Evolutionary conservation across 1,140 invertebrate genomes (phyloP), one percentile per base, ranked within the genome.

Genomic region (Yoshiicerus persimilis): DNA sequence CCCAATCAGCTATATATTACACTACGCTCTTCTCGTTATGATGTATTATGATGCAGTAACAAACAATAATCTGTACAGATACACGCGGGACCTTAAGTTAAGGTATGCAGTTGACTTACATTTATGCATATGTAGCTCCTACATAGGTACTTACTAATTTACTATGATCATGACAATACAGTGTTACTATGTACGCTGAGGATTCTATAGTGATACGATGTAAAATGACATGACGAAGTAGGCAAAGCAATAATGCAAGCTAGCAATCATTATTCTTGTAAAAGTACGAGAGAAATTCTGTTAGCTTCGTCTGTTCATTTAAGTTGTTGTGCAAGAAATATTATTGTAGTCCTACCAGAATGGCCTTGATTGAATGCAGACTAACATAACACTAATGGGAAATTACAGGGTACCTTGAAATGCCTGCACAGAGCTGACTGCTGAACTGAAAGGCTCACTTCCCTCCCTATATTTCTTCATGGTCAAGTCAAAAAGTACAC

Each of bases 331-430:
- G 75, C 75, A 80, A 80, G 75, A 80, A 80, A 80, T 80, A 80
- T 80, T 80, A 38, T 80, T 80, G 75, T 80, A 80, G 75, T 80
- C 30, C 34, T 47, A 16, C n/a, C 47, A 56, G 32, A 64, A 64
- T 86, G 84, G 84, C 84, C 84, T 86, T 86, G 84, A 86, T 86
- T 86, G 84, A 86, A 66, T 86, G 56, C 84, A 66, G 84, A 86
- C 84, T 47, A 36, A 86, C 47, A 66, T 47, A 36, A 86, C 47
- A 66, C 41, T 86, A 86, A 86, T 86, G 84, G 84, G 84, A 86
- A 86, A 86, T 86, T 86, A 86, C 56, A 86, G 84, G 84, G 84
- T 86, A 64, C 84, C 62, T 84, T 84, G 38, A 84, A 84, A 84
- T 47, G 39, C 75, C 75, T 80, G 32, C 32, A 36, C 75, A 36